Percentiles rank a stretch among this genome's conserved stretches.
phyloP scores from a whole-genome alignment of 2,888 invertebrate genomes.

The Tenthredo mesomela region DNA sequence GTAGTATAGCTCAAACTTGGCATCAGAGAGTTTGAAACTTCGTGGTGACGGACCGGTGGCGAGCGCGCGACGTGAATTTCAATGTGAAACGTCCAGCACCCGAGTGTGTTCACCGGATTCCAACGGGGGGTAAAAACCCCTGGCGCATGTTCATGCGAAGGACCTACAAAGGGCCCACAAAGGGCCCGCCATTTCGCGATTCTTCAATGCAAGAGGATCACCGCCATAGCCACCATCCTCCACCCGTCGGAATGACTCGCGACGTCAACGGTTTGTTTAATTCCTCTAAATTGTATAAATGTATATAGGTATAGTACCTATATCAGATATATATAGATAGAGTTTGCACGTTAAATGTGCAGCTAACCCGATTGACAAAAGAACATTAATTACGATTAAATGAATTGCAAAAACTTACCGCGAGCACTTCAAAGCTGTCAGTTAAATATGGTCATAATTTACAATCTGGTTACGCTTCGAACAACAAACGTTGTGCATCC shows the following conservation, averaged over 20 bases:
- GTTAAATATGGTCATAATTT: slow-evolving; percentile 18
- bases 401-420: slow-evolving; percentile 10
- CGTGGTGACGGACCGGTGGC: slow-evolving; percentile 67
- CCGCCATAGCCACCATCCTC: slow-evolving; percentile 28
- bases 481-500: slow-evolving; percentile 41
- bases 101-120: slow-evolving; percentile 74
- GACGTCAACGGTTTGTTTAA: slow-evolving; percentile 35
- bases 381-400: slow-evolving; percentile 11
- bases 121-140: slow-evolving; percentile 72
- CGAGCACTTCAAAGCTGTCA: background rate
- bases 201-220: slow-evolving; percentile 12
- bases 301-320: background rate
- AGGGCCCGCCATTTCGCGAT: slow-evolving; percentile 68
- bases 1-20: slow-evolving; percentile 52
- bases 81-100: slow-evolving; percentile 71
- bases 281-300: slow-evolving; percentile 20
- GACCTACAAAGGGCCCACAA: slow-evolving; percentile 64
- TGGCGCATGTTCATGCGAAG: slow-evolving; percentile 66
- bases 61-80: slow-evolving; percentile 73
- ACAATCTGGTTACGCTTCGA: slow-evolving; percentile 23
- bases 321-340: background rate
- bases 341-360: background rate
- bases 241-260: slow-evolving; percentile 40
- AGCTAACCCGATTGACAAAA: slow-evolving; percentile 17
- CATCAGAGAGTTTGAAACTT: slow-evolving; percentile 51